These are phyloP conservation scores for Lophius americanus DNA, from an alignment of 2,797 vertebrate genomes.

Conservation along the genomic window DNA sequence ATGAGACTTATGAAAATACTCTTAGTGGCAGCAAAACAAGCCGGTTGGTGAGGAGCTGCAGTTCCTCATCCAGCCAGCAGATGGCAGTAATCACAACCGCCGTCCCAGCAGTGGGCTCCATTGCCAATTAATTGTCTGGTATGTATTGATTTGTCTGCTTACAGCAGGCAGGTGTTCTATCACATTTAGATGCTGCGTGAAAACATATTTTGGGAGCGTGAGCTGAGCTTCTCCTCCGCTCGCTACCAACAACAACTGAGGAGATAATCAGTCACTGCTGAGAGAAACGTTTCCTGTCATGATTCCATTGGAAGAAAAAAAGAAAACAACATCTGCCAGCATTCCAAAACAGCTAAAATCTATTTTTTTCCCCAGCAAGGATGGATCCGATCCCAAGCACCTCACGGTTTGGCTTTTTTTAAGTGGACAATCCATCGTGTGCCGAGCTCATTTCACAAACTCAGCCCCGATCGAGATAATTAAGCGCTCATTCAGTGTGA, in stretches of 20 bases:
- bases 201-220: conserved; percentile 46
- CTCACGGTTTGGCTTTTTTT: neutral
- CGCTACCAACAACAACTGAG: conserved; percentile 33
- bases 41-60: neutral
- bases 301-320: conserved; percentile 22
- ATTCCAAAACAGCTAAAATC: conserved; percentile 22
- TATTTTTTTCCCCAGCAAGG: conserved; percentile 3
- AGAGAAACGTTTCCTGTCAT: conserved; percentile 23
- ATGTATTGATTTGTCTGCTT: conserved; percentile 70
- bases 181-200: conserved; percentile 53
- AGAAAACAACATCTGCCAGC: conserved; percentile 59
- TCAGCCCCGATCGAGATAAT: conserved; percentile 40
- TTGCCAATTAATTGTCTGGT: conserved; percentile 47
- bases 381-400: neutral
- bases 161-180: conserved; percentile 50
- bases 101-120: conserved; percentile 4
- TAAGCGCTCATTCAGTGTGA: conserved; percentile 24
- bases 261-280: conserved; percentile 53
- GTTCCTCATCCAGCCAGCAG: conserved; percentile 14
- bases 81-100: conserved; percentile 35
- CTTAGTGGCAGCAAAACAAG: neutral
- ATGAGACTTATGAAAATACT: too few species aligned
- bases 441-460: conserved; percentile 35
- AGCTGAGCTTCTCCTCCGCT: conserved; percentile 40
- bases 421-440: conserved; percentile 26